phyloP scores from a whole-genome alignment of 1,140 invertebrate genomes.

The Dendroctonus valens region DNA sequence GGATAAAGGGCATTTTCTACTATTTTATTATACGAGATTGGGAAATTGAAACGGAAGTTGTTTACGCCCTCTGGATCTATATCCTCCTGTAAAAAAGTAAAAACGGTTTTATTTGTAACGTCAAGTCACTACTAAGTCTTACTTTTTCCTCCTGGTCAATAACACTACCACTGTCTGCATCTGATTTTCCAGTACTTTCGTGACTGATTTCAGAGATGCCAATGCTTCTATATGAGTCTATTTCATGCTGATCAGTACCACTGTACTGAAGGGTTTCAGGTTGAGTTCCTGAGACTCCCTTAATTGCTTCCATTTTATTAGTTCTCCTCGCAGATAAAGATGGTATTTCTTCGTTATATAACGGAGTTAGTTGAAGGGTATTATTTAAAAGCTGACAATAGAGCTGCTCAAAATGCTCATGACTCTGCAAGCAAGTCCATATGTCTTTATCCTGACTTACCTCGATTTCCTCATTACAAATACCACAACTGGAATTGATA shows the following conservation, averaged over 20 bases:
- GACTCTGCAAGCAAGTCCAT: slow-evolving; percentile 36
- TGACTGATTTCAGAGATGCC: neutral
- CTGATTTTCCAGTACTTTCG: slow-evolving; percentile 3
- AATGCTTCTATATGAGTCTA: too few relatives aligned
- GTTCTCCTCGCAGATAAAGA: slow-evolving; percentile 12
- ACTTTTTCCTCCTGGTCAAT: slow-evolving; percentile 3
- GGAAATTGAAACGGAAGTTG: slow-evolving; percentile 36
- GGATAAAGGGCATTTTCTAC: slow-evolving; percentile 33
- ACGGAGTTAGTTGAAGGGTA: slow-evolving; percentile 7
- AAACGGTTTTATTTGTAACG: slow-evolving; percentile 12
- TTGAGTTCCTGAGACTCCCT: neutral
- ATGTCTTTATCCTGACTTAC: slow-evolving; percentile 28
- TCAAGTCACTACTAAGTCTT: neutral
- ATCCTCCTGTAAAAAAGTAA: too few relatives aligned
- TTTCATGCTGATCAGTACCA: neutral
- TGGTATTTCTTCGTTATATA: neutral
- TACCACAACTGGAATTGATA: slow-evolving; percentile 24
- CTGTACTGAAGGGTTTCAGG: too few relatives aligned
- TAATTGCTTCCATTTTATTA: neutral
- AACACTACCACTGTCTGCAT: slow-evolving; percentile 31
- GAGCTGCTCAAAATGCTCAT: slow-evolving; percentile 39
- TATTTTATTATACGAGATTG: slow-evolving; percentile 17
- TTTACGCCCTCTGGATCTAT: neutral
- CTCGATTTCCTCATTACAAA: slow-evolving; percentile 33
- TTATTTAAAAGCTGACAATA: slow-evolving; percentile 29